phyloP scores from a whole-genome alignment of 2,113 vertebrate species.

The Dicerorhinus sumatrensis region DNA sequence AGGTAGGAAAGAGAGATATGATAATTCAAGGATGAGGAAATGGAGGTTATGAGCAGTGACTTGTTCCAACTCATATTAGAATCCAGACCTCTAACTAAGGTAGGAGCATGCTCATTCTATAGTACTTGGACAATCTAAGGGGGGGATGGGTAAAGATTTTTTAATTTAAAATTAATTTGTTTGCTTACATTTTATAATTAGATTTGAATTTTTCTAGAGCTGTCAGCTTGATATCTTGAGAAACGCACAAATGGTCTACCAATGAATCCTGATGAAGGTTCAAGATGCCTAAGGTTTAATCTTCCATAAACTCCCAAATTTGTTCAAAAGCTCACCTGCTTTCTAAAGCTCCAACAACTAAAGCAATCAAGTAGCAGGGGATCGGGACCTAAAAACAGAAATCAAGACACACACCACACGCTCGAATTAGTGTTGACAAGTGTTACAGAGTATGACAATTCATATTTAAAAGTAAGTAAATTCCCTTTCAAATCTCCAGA shows the following conservation, averaged over 20 bases:
- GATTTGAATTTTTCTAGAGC: slow-evolving; percentile 14
- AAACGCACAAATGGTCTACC: background rate
- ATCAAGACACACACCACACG: background rate
- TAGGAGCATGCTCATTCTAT: background rate
- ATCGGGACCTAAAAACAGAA: slow-evolving; percentile 91
- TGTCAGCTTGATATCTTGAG: background rate
- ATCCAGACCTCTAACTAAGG: background rate
- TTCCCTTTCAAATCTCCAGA: slow-evolving; percentile 22
- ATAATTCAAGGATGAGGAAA: background rate
- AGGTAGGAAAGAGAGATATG: background rate
- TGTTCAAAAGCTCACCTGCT: slow-evolving; percentile 91
- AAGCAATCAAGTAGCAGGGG: slow-evolving; percentile 96
- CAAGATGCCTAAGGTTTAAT: background rate
- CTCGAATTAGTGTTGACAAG: background rate
- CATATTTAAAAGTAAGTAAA: background rate
- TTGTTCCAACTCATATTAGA: background rate
- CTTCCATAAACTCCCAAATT: background rate
- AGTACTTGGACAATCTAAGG: background rate
- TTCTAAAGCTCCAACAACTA: slow-evolving; percentile 96
- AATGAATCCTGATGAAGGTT: background rate
- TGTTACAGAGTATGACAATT: background rate
- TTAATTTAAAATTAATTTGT: slow-evolving; percentile 5
- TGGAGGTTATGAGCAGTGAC: background rate
- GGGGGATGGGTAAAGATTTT: background rate
- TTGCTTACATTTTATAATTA: slow-evolving; percentile 18